phyloP scores from a whole-genome alignment of 2,113 vertebrate species.

The Grus americana region DNA sequence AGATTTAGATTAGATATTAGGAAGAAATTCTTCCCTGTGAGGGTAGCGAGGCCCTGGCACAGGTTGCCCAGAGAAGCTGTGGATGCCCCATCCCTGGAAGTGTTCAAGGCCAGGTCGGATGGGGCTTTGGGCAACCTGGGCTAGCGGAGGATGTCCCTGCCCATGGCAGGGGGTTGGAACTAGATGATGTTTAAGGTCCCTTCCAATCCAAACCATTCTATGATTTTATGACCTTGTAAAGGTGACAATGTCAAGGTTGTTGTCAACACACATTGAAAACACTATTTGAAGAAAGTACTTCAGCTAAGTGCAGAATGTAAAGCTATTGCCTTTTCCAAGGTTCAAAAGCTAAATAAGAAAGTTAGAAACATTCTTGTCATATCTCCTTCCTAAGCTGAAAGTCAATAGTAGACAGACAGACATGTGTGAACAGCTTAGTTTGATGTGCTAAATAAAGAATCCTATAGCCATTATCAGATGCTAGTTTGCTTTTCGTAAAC shows the following conservation, averaged over 20 bases:
- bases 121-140: too few relatives aligned
- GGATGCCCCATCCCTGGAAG: too few relatives aligned
- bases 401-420: background rate
- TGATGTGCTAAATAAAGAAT: background rate
- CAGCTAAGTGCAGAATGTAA: background rate
- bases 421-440: background rate
- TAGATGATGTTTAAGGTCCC: too few relatives aligned
- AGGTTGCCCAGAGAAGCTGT: too few relatives aligned
- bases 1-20: too few relatives aligned
- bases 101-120: too few relatives aligned
- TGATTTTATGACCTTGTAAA: background rate
- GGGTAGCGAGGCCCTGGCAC: too few relatives aligned
- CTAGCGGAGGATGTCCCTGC: too few relatives aligned
- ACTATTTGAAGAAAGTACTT: background rate
- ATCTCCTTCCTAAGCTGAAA: background rate
- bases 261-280: background rate
- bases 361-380: background rate
- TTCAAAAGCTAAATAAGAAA: background rate
- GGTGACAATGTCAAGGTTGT: background rate
- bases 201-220: too few relatives aligned
- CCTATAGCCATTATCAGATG: background rate
- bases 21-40: too few relatives aligned
- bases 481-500: background rate
- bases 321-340: background rate
- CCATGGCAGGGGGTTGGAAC: too few relatives aligned